These are phyloP conservation scores for Heliocidaris erythrogramma DNA, from an alignment of 35 echinoderm and acorn worm genomes.

Conservation along the genomic window DNA sequence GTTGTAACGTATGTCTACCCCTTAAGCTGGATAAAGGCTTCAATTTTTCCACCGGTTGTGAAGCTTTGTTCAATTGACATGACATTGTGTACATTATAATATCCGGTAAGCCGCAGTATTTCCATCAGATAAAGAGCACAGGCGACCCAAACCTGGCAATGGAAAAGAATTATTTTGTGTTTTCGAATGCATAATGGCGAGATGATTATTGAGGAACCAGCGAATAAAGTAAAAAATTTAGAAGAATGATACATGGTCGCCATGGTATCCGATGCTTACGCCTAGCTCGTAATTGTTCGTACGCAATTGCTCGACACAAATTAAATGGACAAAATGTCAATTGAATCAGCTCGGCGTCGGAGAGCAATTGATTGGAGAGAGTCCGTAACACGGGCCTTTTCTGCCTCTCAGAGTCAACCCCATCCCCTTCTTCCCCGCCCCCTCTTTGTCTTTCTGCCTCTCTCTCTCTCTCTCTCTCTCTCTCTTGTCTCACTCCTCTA, in stretches of 20 bases:
- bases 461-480: not conserved
- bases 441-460: not conserved
- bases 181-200: not conserved
- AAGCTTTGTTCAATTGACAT: too few species aligned
- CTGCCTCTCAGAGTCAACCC: not conserved
- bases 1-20: too few species aligned
- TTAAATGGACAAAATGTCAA: constrained; percentile 8
- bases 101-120: not conserved
- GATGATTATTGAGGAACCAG: not conserved
- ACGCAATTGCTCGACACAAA: not conserved
- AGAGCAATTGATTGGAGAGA: not conserved
- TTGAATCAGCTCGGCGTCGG: not conserved
- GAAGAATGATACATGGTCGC: not conserved
- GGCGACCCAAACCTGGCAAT: not conserved
- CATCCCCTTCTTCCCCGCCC: not conserved
- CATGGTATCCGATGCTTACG: not conserved
- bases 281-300: not conserved
- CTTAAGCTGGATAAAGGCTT: too few species aligned
- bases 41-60: too few species aligned
- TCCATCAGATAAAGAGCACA: not conserved
- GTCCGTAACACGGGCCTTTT: too few species aligned
- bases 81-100: too few species aligned
- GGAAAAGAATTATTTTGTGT: not conserved
- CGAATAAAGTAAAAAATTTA: not conserved
- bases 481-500: not conserved